Percentiles rank a stretch among this genome's conserved stretches.
Evolutionary conservation across 2,888 invertebrate genomes (phyloP).

Genomic region (Artemia sinica): DNA sequence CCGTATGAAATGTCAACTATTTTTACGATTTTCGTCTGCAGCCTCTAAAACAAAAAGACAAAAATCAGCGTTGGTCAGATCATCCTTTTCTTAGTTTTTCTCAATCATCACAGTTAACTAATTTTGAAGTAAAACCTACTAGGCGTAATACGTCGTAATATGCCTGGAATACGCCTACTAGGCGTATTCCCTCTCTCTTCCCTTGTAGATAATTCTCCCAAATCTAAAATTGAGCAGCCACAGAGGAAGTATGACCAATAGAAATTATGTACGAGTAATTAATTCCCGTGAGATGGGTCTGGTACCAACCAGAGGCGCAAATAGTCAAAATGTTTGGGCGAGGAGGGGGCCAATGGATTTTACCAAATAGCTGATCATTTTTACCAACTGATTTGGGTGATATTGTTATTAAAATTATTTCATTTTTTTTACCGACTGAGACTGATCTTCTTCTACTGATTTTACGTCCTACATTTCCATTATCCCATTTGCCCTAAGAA

Average conservation of each 20-base stretch:
- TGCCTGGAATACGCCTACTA: no score
- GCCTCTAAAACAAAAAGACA: conserved; percentile 44
- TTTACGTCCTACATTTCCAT: no score
- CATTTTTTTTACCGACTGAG: no score
- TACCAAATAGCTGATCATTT: no score
- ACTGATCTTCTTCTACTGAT: no score
- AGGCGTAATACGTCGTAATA: background rate
- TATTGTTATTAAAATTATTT: no score
- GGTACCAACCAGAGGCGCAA: no score
- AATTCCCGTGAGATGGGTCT: background rate
- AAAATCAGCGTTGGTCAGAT: conserved; percentile 16
- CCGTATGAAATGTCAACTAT: conserved; percentile 98
- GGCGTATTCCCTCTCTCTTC: background rate
- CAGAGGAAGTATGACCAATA: background rate
- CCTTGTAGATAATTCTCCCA: background rate
- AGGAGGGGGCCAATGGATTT: no score
- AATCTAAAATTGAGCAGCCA: background rate
- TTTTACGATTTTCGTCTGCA: conserved; percentile 96
- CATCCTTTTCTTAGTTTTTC: background rate
- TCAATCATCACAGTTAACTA: conserved; percentile 10
- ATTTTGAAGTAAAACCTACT: background rate
- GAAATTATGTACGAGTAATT: background rate
- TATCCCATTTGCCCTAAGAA: no score
- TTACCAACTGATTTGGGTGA: no score
- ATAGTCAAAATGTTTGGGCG: no score